A percentile compares a stretch with the other conserved stretches of the same genome.
Conservation (phyloP, 2,888 invertebrate species). For the Cephus spinipes region DNA sequence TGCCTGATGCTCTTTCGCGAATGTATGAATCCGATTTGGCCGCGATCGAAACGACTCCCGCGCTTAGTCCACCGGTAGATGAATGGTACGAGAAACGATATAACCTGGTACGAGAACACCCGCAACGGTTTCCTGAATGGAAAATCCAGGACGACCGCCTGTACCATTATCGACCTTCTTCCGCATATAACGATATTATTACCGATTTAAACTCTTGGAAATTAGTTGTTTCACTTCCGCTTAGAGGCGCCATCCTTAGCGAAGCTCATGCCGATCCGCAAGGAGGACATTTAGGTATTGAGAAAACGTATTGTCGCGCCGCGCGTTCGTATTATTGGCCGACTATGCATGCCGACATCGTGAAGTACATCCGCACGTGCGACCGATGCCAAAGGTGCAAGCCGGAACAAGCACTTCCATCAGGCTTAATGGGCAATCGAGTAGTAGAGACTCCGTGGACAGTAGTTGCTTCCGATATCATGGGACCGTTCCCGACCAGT, state of each 20-base stretch:
- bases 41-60: not conserved
- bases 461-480: slow-evolving; percentile 34
- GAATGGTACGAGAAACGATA: slow-evolving; percentile 1
- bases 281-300: slow-evolving; percentile 24
- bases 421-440: slow-evolving; percentile 33
- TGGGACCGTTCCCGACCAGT: slow-evolving; percentile 35
- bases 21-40: no score
- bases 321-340: slow-evolving; percentile 37
- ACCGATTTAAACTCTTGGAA: slow-evolving; percentile 13
- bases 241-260: not conserved
- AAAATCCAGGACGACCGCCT: not conserved
- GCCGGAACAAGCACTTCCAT: slow-evolving; percentile 20
- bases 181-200: not conserved
- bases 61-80: not conserved
- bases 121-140: slow-evolving; percentile 7
- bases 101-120: not conserved
- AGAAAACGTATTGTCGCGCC: slow-evolving; percentile 21
- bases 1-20: slow-evolving; percentile 16
- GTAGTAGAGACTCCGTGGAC: slow-evolving; percentile 29
- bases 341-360: slow-evolving; percentile 28
- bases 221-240: not conserved
- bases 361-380: slow-evolving; percentile 30
- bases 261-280: slow-evolving; percentile 13
- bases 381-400: slow-evolving; percentile 32
- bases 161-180: not conserved